A percentile compares a stretch with the other conserved stretches of the same genome.
Evolutionary conservation across 2,888 invertebrate species (phyloP).

Genomic region (Trichogramma dendrolimi): DNA sequence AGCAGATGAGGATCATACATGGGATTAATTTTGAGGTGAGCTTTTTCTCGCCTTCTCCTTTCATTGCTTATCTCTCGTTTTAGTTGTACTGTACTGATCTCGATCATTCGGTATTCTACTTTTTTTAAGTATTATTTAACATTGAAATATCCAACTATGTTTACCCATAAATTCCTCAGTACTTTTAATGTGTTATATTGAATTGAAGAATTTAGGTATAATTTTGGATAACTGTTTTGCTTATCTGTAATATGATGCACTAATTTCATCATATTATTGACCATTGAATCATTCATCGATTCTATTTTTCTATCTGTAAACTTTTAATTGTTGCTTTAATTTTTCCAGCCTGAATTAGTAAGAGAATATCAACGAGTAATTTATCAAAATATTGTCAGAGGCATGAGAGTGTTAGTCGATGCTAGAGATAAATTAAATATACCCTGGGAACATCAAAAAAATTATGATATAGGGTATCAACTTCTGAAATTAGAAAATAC

Average conservation of each 20-base stretch:
- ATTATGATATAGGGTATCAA: slow-evolving; percentile 75
- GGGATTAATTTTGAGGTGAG: slow-evolving; percentile 56
- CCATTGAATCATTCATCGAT: background rate
- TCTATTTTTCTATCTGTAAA: background rate
- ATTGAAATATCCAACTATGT: too few species aligned
- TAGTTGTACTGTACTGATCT: too few species aligned
- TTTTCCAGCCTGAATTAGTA: slow-evolving; percentile 68
- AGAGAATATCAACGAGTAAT: slow-evolving; percentile 88
- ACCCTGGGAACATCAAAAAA: slow-evolving; percentile 80
- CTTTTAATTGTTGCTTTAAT: slow-evolving; percentile 16
- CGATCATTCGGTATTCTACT: too few species aligned
- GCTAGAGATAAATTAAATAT: slow-evolving; percentile 91
- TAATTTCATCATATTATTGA: background rate
- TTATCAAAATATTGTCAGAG: slow-evolving; percentile 93
- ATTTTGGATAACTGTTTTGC: too few species aligned
- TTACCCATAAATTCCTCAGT: too few species aligned
- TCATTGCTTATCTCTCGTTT: background rate
- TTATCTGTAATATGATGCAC: too few species aligned
- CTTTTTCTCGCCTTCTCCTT: background rate
- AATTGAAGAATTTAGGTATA: too few species aligned
- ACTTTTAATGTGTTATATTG: too few species aligned
- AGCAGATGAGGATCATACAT: slow-evolving; percentile 74
- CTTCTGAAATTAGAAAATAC: slow-evolving; percentile 74
- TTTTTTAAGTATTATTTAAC: too few species aligned
- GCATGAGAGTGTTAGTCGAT: slow-evolving; percentile 95